Base-by-base conservation (phyloP, 2,888 invertebrate species). In the Apomyelois bistriatella region DNA sequence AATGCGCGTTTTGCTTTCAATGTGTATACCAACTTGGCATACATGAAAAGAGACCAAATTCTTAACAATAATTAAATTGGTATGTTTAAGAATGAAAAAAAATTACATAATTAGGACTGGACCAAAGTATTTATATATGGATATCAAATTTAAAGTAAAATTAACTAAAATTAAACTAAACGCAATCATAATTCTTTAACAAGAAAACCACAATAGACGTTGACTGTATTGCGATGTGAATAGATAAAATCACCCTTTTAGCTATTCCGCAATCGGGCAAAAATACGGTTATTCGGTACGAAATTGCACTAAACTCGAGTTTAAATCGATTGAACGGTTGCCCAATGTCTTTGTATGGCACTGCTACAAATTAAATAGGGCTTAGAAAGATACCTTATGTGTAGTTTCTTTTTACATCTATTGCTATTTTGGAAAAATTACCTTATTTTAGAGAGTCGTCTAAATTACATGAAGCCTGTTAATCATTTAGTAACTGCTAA, bases 271-370 rank as follows among this genome's bases (percentile, higher is more conserved):
- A 46, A 46, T 16, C 16, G 9, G 16, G 46, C 46, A 46, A 46
- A 46, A 46, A 46, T 46, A 46, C 46, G 46, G 32, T 46, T 46
- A 46, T 46, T 46, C 32, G 46, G 16, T 32, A 46, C 46, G 32
- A 46, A 46, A 46, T 46, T 46, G 35, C 46, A 32, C 32, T 15
- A 46, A 46, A 46, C 46, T 46, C 46, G 32, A 46, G 46, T 16
- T 46, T 46, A 46, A 46, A 46, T 46, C 46, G 46, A 46, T 46
- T 32, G 28, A 22, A 12, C 13, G 13, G 32, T 46, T 46, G 46
- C 46, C 46, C 46, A 46, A 46, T 46, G 16, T 32, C 12, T 46
- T 46, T 46, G 35, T 46, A 46, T 46, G 46, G 46, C 15, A 35
- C 16, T 3, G 16, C 9, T 16, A 16, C 2, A 40, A 40, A 40